A percentile compares a stretch with the other conserved stretches of the same genome.
Evolutionary conservation across 2,797 vertebrate species (phyloP).

Genomic region (Xenops minutus): DNA sequence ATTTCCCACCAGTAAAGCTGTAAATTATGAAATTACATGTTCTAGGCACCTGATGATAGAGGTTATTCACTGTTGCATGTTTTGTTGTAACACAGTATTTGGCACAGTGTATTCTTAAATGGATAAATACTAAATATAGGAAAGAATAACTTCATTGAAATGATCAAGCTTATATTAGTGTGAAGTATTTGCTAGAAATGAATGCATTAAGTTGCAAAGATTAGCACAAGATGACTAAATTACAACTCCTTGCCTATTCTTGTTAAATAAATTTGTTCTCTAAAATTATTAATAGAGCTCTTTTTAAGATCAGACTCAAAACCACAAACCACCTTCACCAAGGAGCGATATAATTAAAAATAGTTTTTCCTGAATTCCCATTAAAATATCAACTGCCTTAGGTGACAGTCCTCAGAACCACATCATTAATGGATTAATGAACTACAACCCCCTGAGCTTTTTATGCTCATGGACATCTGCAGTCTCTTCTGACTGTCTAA

Average conservation of each 20-base stretch:
- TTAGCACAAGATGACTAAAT: background rate
- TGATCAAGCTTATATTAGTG: background rate
- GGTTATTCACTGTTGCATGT: background rate
- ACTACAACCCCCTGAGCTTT: background rate
- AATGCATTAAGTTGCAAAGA: background rate
- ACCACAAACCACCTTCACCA: background rate
- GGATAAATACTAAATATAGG: background rate
- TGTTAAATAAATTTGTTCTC: background rate
- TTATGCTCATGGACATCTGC: background rate
- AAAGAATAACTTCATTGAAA: background rate
- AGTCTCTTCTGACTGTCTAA: background rate
- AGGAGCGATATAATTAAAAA: background rate
- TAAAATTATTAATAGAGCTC: background rate
- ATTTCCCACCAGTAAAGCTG: background rate
- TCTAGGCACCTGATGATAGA: background rate
- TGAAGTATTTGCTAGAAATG: background rate
- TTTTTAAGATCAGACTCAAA: background rate
- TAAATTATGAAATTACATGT: background rate
- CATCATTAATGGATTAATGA: background rate
- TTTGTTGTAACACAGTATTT: slow-evolving; percentile 28
- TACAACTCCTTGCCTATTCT: background rate
- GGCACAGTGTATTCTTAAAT: background rate
- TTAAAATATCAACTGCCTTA: background rate
- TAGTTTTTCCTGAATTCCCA: background rate
- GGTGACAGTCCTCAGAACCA: background rate